A percentile compares a stretch with the other conserved stretches of the same genome.
phyloP scores from a whole-genome alignment of 2,888 invertebrate species.

The Acheta domesticus region DNA sequence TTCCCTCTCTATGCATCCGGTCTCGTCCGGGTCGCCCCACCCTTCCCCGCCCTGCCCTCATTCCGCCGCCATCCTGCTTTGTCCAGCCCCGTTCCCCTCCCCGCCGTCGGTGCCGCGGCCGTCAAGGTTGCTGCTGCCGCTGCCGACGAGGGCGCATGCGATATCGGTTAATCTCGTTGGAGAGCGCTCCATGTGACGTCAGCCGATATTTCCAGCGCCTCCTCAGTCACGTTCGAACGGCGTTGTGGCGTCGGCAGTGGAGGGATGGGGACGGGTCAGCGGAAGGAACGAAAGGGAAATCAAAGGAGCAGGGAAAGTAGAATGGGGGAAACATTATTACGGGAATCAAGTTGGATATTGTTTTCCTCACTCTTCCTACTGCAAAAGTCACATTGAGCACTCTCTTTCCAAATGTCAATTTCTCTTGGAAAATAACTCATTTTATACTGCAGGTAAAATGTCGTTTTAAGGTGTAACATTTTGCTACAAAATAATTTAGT shows the following conservation, averaged over 20 bases:
- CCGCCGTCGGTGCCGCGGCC: background rate
- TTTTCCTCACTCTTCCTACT: no score
- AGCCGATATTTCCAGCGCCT: slow-evolving; percentile 5
- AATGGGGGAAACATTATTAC: background rate
- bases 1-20: no score
- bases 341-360: no score
- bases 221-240: background rate
- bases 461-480: no score
- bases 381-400: no score
- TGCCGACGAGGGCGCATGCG: background rate
- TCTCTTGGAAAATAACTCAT: no score
- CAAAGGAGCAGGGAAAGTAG: background rate
- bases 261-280: background rate
- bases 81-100: background rate
- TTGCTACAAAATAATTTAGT: no score
- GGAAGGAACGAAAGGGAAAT: background rate
- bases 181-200: slow-evolving; percentile 6
- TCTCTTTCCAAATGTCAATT: no score
- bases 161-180: background rate
- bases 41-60: no score
- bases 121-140: background rate
- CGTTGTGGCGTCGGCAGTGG: background rate
- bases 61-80: background rate
- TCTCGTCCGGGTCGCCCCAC: no score
- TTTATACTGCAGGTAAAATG: no score